Evolutionary conservation across 2,797 vertebrate genomes (phyloP), one percentile per base, ranked within the genome.

Genomic region (Astyanax mexicanus): DNA sequence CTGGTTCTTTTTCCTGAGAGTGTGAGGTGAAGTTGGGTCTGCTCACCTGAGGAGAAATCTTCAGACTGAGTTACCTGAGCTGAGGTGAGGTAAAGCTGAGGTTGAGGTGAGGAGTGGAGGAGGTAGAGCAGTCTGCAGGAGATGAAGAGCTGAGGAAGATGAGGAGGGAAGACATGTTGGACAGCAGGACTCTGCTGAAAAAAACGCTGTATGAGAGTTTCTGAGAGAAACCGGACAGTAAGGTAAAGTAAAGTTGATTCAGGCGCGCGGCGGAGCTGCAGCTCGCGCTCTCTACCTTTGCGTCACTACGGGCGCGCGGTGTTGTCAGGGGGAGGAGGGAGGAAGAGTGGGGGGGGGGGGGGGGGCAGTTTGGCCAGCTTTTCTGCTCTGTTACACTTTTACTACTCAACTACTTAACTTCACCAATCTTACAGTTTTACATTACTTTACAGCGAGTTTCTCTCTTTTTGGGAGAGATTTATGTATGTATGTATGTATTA

Each of bases 291-390:
- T 25, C 3, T 13, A 27, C 23, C 51, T 54, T 54, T 51, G 47
- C 51, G 51, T 54, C 51, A 54, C 47, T 51, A 51, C 47, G 9
- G 47, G 47, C 21, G 47, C 47, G 47, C 45, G 45, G n/a, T 49
- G 45, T 49, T 49, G 45, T 17, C 45, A 9, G 42, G 42, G 42
- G 45, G n/a, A 45, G 44, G 15, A 1, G n/a, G 47, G 47, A 42
- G 45, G n/a, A 45, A 44, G 15, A 1, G n/a, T 47, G 47, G n/a
- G 47, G 19, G 47, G n/a, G n/a, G 17, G n/a, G n/a, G 4, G 15
- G 44, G 6, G 1, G 47, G 8, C n/a, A 19, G 17, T 12, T 3
- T n/a, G 44, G 19, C 1, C 47, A 23, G 1, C 19, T 42, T 45
- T 4, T 23, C n/a, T 51, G 15, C 42, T 12, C 10, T 12, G 13